Percentiles rank a stretch among this genome's conserved stretches.
Evolutionary conservation across 2,888 invertebrate genomes (phyloP).

Genomic region (Gymnosoma rotundatum): DNA sequence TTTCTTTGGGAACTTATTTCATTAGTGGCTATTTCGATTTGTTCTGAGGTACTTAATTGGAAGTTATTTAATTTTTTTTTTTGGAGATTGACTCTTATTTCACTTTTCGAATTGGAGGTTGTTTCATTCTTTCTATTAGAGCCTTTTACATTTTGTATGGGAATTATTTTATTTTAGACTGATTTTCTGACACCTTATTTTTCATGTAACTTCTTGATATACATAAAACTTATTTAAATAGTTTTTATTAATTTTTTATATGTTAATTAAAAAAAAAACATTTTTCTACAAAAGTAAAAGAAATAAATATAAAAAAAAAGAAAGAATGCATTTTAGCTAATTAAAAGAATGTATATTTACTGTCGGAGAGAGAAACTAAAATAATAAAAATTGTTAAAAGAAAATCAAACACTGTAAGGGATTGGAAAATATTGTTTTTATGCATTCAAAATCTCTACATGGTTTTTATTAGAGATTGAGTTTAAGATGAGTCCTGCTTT

Average conservation of each 20-base stretch:
- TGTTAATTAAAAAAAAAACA: conserved; percentile 6
- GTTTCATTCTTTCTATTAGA: too few species aligned
- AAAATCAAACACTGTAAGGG: conserved; percentile 61
- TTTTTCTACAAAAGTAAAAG: conserved; percentile 45
- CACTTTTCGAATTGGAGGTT: too few species aligned
- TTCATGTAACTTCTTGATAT: background rate
- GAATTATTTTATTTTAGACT: too few species aligned
- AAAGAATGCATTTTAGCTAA: conserved; percentile 65
- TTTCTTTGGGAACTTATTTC: too few species aligned
- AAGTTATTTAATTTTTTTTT: too few species aligned
- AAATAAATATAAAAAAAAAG: conserved; percentile 8
- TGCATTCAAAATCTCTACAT: conserved; percentile 67
- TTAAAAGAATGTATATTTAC: conserved; percentile 35
- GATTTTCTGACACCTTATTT: background rate
- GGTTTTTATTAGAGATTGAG: conserved; percentile 56
- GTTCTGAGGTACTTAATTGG: too few species aligned
- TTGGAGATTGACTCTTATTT: too few species aligned
- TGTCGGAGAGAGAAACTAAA: conserved; percentile 10
- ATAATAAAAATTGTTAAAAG: conserved; percentile 7
- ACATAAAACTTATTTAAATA: conserved; percentile 10
- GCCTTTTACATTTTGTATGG: too few species aligned
- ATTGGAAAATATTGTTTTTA: conserved; percentile 69
- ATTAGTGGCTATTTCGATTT: too few species aligned
- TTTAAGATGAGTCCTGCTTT: conserved; percentile 79
- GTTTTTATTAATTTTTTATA: conserved; percentile 8